Base-by-base conservation (phyloP, 2,113 vertebrate species). In the Panthera leo region DNA sequence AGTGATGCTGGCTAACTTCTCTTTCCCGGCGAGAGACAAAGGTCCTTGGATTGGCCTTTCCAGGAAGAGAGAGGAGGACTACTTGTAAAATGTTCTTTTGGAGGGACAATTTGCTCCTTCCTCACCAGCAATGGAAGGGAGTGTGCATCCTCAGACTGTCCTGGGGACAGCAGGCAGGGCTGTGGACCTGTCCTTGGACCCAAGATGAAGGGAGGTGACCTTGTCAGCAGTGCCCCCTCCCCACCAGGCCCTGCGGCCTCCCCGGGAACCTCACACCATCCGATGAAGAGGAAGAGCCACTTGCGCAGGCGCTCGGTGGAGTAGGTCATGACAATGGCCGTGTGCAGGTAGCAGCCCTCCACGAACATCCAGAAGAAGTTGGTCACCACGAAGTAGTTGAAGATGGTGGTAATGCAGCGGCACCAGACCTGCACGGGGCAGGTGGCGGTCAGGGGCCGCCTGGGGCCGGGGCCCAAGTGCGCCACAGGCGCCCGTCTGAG, bases 321-420 rank as follows among this genome's bases (percentile, higher is more conserved):
- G 95, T 99, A 99, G n/a, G 99, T 99, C 99, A 99, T 99, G 78
- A 99, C 99, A 21, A 99, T 99, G 65, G 99, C 99, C 0, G 99
- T 99, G 98, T 99, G 99, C 48, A 99, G 99, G 98, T 99, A 99
- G 98, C 99, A 99, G 94, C 99, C 99, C 98, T 99, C 99, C 67
- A 99, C 99, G 88, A 99, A 99, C 99, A 99, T 99, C 99, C 99
- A 99, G 99, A 99, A 99, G 98, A 99, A 99, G 98, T 99, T 99
- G 53, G 99, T 99, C 98, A 99, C 99, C 99, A 99, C 99, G 91
- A 99, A 99, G 94, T 99, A 99, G 98, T 99, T 99, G 98, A 99
- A 99, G 98, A 99, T 98, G 4, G 99, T 99, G 5, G 99, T 99
- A 94, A 99, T 99, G 53, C 99, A 99, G 78, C 99, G 99, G 98